Conservation (phyloP, 2,113 vertebrate genomes). For the Pteruthius melanotis region DNA sequence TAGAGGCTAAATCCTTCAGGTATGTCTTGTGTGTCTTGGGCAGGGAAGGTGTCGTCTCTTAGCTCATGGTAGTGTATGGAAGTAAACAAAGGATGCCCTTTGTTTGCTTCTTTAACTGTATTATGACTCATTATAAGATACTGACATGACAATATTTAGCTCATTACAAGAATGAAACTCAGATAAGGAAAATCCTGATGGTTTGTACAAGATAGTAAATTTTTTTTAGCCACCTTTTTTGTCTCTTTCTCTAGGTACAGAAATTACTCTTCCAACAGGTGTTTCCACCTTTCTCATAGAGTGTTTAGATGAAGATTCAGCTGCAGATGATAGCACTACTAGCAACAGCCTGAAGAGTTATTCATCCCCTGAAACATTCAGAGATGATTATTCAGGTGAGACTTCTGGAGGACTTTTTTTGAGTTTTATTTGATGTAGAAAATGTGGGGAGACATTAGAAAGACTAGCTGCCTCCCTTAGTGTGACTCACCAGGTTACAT, state of each 20-base stretch:
- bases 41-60: background rate
- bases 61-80: background rate
- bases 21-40: background rate
- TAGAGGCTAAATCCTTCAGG: background rate
- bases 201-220: background rate
- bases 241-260: slow-evolving; percentile 51
- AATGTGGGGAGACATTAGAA: background rate
- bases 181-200: background rate
- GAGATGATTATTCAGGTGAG: slow-evolving; percentile 70
- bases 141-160: background rate
- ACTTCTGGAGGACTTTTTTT: background rate
- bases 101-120: background rate
- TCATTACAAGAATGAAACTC: background rate
- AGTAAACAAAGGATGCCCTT: background rate
- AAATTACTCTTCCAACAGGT: slow-evolving; percentile 67
- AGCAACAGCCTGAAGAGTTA: slow-evolving; percentile 48
- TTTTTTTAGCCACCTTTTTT: background rate
- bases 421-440: background rate
- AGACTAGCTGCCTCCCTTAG: background rate
- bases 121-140: background rate
- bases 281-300: slow-evolving; percentile 70
- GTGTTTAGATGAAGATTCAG: slow-evolving; percentile 64
- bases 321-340: background rate
- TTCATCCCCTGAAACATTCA: slow-evolving; percentile 83
- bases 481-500: background rate